A percentile compares a stretch with the other conserved stretches of the same genome.
These are phyloP conservation scores for Characodon lateralis DNA, from an alignment of 2,797 vertebrate genomes.

Conservation along the genomic window DNA sequence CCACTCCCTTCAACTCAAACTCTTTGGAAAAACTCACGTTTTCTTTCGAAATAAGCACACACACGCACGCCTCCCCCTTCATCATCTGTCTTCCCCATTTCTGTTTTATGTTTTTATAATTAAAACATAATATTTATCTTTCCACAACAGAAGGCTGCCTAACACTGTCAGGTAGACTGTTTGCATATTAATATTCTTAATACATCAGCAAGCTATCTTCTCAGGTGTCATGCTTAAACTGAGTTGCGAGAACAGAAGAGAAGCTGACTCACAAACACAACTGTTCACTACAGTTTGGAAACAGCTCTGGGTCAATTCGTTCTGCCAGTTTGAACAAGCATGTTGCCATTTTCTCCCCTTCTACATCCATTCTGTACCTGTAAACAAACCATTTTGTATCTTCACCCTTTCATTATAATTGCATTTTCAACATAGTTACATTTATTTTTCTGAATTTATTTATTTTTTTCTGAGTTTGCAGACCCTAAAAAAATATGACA, in stretches of 20 bases:
- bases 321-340: background rate
- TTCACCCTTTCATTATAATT: background rate
- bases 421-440: background rate
- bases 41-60: constrained; percentile 69
- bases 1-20: constrained; percentile 75
- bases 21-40: constrained; percentile 78
- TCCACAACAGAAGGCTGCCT: constrained; percentile 86
- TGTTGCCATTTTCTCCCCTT: background rate
- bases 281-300: constrained; percentile 16
- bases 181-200: constrained; percentile 88
- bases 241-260: constrained; percentile 55
- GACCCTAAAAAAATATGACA: background rate
- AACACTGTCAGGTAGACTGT: constrained; percentile 83
- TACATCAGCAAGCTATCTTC: constrained; percentile 84
- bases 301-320: constrained; percentile 1
- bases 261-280: constrained; percentile 60
- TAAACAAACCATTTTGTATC: background rate
- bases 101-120: constrained; percentile 89
- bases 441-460: background rate
- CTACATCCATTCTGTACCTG: background rate
- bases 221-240: constrained; percentile 75
- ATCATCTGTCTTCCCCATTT: constrained; percentile 69
- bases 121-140: constrained; percentile 90
- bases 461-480: background rate
- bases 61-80: constrained; percentile 41